Conservation (phyloP, 2,888 invertebrate genomes). For the Dicyrtoma fusca region DNA sequence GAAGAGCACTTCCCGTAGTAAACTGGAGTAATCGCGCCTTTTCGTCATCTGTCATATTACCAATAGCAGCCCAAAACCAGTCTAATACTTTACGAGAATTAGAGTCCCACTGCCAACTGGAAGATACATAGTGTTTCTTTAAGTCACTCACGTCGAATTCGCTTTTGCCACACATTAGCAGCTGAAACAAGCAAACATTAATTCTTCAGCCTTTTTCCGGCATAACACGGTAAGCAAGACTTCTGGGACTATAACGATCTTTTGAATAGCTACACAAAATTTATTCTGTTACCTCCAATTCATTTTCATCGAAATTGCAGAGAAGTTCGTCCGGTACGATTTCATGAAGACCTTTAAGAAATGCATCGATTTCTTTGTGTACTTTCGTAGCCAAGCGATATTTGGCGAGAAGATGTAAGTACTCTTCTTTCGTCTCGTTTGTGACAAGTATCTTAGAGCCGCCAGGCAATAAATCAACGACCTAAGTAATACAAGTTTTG, state of each 20-base stretch:
- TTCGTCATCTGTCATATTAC: constrained; percentile 61
- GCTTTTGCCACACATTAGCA: constrained; percentile 89
- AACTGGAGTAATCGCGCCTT: constrained; percentile 62
- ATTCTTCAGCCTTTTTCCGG: no score
- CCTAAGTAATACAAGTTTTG: constrained; percentile 58
- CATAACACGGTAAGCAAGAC: no score
- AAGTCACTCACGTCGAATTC: constrained; percentile 88
- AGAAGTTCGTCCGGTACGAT: constrained; percentile 89
- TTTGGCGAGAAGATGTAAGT: constrained; percentile 86
- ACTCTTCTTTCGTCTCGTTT: constrained; percentile 75
- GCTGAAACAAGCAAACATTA: constrained; percentile 65
- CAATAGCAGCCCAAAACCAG: constrained; percentile 64
- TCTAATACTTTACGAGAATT: constrained; percentile 44
- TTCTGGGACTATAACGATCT: background rate
- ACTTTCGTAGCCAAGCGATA: constrained; percentile 80
- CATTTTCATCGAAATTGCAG: constrained; percentile 93
- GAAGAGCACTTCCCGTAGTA: constrained; percentile 71
- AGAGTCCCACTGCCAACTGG: constrained; percentile 36
- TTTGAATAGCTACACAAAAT: background rate
- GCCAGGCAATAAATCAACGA: constrained; percentile 78
- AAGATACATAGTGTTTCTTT: constrained; percentile 71
- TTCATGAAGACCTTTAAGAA: constrained; percentile 85
- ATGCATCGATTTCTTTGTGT: constrained; percentile 81
- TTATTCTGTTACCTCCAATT: constrained; percentile 74
- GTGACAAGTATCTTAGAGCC: constrained; percentile 76